These are phyloP conservation scores for Psilopogon haemacephalus DNA, from an alignment of 2,113 vertebrate species.

Conservation along the genomic window DNA sequence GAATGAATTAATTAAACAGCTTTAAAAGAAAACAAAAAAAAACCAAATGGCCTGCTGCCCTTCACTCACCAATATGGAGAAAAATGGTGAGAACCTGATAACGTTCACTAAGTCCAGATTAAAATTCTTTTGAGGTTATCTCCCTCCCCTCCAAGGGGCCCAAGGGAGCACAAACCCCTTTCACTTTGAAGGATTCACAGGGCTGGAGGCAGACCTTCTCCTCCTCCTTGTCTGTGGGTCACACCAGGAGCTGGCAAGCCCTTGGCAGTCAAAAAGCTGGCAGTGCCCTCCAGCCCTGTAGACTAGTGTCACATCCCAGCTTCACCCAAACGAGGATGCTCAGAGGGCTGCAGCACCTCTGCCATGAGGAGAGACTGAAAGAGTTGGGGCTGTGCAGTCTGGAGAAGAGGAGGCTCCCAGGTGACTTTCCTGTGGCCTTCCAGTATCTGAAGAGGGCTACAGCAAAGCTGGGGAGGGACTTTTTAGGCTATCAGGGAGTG, in stretches of 20 bases:
- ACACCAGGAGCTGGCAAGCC: background rate
- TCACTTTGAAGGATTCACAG: background rate
- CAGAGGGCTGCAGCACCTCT: no score
- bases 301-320: fast-evolving
- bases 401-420: no score
- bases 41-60: fast-evolving
- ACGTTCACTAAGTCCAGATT: background rate
- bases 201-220: background rate
- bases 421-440: no score
- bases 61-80: background rate
- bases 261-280: fast-evolving
- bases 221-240: background rate
- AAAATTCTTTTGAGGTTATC: background rate
- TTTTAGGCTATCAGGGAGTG: no score
- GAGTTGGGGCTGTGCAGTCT: no score
- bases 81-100: background rate
- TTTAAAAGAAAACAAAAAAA: no score
- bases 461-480: no score
- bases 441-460: no score
- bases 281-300: background rate
- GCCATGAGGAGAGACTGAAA: no score
- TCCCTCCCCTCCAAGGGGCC: background rate
- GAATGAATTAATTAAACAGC: background rate
- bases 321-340: background rate
- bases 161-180: background rate